Evolutionary conservation across 92 coral and sea anemone species (phyloP).

Genomic region (Zoanthus gigantus): DNA sequence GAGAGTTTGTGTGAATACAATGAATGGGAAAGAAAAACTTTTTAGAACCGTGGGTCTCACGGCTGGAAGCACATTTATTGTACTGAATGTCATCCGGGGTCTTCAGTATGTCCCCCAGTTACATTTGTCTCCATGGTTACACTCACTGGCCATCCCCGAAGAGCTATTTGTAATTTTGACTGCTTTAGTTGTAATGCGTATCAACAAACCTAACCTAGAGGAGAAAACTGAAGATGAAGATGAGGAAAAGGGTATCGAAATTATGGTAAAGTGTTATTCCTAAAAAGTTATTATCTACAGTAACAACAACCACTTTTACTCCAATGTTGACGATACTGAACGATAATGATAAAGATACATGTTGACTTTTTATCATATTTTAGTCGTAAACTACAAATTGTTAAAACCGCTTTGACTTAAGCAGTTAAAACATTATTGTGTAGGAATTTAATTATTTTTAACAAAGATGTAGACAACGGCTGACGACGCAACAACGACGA

Average conservation of each 20-base stretch:
- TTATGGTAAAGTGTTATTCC: not conserved
- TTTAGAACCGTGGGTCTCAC: constrained; percentile 4
- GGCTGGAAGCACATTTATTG: not conserved
- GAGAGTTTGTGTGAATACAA: not conserved
- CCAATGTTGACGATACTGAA: not conserved
- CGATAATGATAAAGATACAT: too few species aligned
- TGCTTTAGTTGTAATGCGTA: not conserved
- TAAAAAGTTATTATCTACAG: not conserved
- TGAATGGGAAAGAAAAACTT: not conserved
- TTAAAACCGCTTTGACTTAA: too few species aligned
- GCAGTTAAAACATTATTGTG: too few species aligned
- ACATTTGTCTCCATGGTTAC: constrained; percentile 11
- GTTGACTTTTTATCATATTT: too few species aligned
- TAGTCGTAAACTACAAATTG: too few species aligned
- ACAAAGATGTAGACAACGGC: too few species aligned
- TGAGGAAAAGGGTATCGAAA: constrained; percentile 2
- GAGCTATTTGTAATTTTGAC: not conserved
- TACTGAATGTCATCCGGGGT: not conserved
- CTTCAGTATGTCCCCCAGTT: not conserved
- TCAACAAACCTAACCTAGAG: not conserved
- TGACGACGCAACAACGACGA: too few species aligned
- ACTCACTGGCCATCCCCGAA: not conserved
- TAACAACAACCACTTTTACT: not conserved
- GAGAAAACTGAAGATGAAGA: not conserved
- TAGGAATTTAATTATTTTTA: too few species aligned